These are phyloP conservation scores for Gorsachius magnificus DNA, from an alignment of 2,797 vertebrate genomes.

Conservation along the genomic window DNA sequence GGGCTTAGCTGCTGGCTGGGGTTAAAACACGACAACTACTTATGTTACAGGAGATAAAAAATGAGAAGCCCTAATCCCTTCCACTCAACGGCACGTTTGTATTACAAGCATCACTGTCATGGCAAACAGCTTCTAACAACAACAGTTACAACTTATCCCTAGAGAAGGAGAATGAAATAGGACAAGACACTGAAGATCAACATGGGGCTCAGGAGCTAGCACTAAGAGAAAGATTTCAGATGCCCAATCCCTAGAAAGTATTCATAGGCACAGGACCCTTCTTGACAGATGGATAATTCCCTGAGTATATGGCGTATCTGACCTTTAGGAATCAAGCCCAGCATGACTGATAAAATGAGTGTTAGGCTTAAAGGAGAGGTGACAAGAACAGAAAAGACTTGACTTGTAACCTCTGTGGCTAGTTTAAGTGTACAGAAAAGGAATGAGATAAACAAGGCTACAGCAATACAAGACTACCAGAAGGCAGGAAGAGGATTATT, in stretches of 20 bases:
- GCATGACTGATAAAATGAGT: background rate
- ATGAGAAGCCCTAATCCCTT: background rate
- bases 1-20: no score
- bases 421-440: background rate
- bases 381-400: background rate
- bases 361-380: background rate
- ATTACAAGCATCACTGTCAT: background rate
- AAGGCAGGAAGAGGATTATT: background rate
- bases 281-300: background rate
- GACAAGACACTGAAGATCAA: background rate
- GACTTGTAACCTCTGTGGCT: background rate
- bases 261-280: background rate
- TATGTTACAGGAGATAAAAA: background rate
- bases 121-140: background rate
- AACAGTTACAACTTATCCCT: background rate
- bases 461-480: background rate
- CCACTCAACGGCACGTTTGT: background rate
- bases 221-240: background rate
- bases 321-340: slow-evolving; percentile 5
- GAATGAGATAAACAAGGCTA: background rate
- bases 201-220: background rate
- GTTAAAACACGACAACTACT: background rate
- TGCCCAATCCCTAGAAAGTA: background rate
- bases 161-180: background rate
- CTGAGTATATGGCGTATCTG: background rate